Base-by-base conservation (phyloP, 2,113 vertebrate genomes). In the Notothenia coriiceps region DNA sequence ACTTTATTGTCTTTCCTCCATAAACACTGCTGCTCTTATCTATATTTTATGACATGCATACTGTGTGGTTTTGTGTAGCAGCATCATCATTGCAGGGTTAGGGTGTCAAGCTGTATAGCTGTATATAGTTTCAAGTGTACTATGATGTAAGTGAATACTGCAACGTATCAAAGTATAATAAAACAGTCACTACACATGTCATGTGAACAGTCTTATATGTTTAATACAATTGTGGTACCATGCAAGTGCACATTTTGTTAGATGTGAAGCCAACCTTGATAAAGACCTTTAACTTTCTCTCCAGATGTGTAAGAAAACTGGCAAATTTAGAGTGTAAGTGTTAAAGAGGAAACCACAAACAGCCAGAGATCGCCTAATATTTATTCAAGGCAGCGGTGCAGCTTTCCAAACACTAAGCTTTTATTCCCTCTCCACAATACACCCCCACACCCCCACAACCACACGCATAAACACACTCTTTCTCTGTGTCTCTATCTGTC, bases 361-460 rank as follows among this genome's bases (percentile, higher is more conserved):
- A 88, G 46, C 15, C 35, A 77, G 61, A 76, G 49, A 55, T 72
- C 65, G 68, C 35, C 89, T 79, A 88, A 92, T 92, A 87, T 93
- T 93, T 92, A 93, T 93, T 94, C 80, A 92, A 88, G 80, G 80
- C 66, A 82, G 57, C 67, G 70, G 79, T 55, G 74, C 93, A 94
- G 90, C 91, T 94, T 90, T 91, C 67, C 87, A 94, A 94, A 94
- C 92, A 93, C 70, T 70, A 52, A 70, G 60, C 85, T 89, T 92
- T 89, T 86, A 90, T 86, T 55, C 50, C 63, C 73, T 57, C 33
- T 12, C 20, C 63, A 60, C 75, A 79, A 57, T 11, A 80, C 56
- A 63, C 64, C 77, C 63, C 55, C 35, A 64, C 55, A 15, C 67
- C 10, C 68, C 43, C 54, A 74, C 40, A 54, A 59, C 70, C 55